phyloP scores from a whole-genome alignment of 2,888 invertebrate genomes.

The Diaperis boleti region DNA sequence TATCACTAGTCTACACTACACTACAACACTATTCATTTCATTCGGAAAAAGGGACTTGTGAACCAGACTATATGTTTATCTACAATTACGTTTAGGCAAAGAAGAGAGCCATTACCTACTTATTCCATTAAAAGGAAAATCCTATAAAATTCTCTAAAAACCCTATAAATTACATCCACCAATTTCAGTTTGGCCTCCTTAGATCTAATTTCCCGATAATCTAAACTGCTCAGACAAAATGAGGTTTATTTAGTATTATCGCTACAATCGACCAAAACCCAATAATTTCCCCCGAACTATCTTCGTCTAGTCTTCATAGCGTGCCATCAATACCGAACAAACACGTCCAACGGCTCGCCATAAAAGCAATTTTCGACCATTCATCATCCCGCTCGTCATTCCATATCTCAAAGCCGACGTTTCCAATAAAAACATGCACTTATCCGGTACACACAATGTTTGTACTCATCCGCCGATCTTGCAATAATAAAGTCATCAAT shows the following conservation, averaged over 20 bases:
- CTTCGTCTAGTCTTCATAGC: slow-evolving; percentile 1
- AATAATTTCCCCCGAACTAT: background rate
- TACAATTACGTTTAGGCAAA: no score
- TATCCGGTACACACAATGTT: background rate
- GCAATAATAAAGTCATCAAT: background rate
- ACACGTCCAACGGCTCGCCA: background rate
- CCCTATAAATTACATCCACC: no score
- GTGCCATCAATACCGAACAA: slow-evolving; percentile 7
- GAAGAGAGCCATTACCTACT: no score
- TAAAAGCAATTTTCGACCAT: slow-evolving; percentile 8
- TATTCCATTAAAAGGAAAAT: no score
- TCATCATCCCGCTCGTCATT: background rate
- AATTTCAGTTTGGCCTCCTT: no score
- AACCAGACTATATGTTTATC: no score
- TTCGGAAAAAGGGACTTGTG: no score
- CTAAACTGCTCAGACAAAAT: background rate
- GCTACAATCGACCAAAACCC: background rate
- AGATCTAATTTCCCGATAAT: background rate
- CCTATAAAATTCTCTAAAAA: no score
- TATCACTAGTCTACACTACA: no score
- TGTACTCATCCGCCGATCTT: background rate
- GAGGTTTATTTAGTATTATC: background rate
- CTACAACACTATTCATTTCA: no score
- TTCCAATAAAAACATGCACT: slow-evolving; percentile 1
- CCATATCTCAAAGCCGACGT: slow-evolving; percentile 2